These are phyloP conservation scores for Drosophila ambigua DNA, from an alignment of 1,140 invertebrate species.

Conservation along the genomic window DNA sequence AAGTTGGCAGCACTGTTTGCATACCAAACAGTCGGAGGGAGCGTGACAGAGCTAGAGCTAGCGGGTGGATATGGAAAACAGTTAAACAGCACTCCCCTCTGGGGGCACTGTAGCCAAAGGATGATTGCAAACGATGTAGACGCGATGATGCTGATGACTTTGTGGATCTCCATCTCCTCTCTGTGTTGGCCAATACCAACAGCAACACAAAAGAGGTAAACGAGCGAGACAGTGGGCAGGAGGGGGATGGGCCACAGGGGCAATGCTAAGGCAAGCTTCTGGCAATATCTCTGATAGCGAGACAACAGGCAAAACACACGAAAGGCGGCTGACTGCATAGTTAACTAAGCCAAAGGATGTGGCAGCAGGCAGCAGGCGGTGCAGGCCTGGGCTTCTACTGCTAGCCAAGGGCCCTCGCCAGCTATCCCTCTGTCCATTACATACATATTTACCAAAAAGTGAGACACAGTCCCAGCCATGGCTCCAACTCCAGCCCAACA, in stretches of 20 bases:
- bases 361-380: constrained; percentile 8
- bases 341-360: constrained; percentile 61
- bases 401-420: constrained; percentile 49
- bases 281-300: constrained; percentile 59
- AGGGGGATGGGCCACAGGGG: neutral
- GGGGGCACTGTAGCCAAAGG: constrained; percentile 40
- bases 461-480: neutral
- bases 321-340: constrained; percentile 55
- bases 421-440: constrained; percentile 12
- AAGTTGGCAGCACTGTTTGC: constrained; percentile 77
- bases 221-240: constrained; percentile 3
- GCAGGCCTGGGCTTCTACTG: constrained; percentile 21
- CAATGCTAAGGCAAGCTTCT: constrained; percentile 38
- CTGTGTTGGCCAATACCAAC: constrained; percentile 57
- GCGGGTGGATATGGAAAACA: constrained; percentile 51
- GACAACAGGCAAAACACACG: constrained; percentile 54
- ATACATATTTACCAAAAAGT: constrained; percentile 40
- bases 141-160: constrained; percentile 42
- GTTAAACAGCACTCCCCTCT: constrained; percentile 69
- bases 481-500: constrained; percentile 13
- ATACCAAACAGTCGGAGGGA: constrained; percentile 63
- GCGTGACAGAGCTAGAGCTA: neutral
- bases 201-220: constrained; percentile 35
- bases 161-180: constrained; percentile 21
- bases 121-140: constrained; percentile 21